Base-by-base conservation (phyloP, 2,888 invertebrate species). In the Ceraclea dissimilis region DNA sequence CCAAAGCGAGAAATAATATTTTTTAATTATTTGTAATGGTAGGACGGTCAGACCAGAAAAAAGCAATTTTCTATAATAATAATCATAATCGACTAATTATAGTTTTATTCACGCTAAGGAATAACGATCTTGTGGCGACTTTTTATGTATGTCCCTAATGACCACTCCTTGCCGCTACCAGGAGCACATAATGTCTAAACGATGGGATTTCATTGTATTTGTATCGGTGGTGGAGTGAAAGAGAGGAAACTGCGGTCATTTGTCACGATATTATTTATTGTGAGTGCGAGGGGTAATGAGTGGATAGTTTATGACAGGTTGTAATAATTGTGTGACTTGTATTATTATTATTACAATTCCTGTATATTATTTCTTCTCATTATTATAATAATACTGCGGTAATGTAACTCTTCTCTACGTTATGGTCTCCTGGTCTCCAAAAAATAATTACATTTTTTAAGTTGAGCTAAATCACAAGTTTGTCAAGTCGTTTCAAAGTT, bases 181-280 rank as follows among this genome's bases (percentile, higher is more conserved):
- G 51, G 54, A 44, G 44, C 44, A 26, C 49, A 54, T 31, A 54
- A 54, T 2, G 49, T 44, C 43, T 49, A 50, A 51, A 48, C 46
- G 56, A 39, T 21, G n/a, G 31, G 26, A 19, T 33, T 51, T 56
- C 51, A 51, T 16, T 5, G 2, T 39, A 10, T 39, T 13, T 33
- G 51, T 56, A n/a, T n/a, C n/a, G n/a, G n/a, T n/a, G n/a, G n/a
- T n/a, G n/a, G n/a, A n/a, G n/a, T n/a, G n/a, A 33, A 49, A 56
- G 26, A 55, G 34, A 55, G 54, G 54, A 55, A 55, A 50, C 43
- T 49, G 47, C 49, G 39, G 52, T 58, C 58, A 52, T 58, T 58
- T 58, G 58, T 58, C 58, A 58, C 58, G 58, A 58, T 58, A 58
- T 18, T n/a, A 50, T 11, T 19, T 6, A 31, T 31, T 31, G 11